These are phyloP conservation scores for Leucozona laternaria DNA, from an alignment of 2,888 invertebrate genomes.

Conservation along the genomic window DNA sequence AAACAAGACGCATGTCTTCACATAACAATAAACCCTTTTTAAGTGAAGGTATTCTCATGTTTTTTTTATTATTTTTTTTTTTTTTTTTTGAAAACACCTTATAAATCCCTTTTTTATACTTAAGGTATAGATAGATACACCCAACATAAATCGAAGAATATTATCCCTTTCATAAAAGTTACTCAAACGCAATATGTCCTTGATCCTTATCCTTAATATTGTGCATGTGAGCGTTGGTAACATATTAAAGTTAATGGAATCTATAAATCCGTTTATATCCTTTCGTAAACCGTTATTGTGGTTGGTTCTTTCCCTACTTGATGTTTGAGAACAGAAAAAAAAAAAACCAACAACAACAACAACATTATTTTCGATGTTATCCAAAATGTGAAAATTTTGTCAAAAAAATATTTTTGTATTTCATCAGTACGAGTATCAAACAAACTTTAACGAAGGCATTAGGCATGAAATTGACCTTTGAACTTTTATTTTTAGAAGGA, in stretches of 20 bases:
- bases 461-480: neutral
- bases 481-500: neutral
- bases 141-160: slow-evolving; percentile 22
- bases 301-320: neutral
- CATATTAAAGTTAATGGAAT: slow-evolving; percentile 55
- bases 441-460: slow-evolving; percentile 47
- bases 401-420: neutral
- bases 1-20: slow-evolving; percentile 2
- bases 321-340: neutral
- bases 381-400: slow-evolving; percentile 8
- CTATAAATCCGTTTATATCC: slow-evolving; percentile 65
- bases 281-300: slow-evolving; percentile 29
- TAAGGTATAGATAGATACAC: neutral
- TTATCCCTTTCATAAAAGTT: slow-evolving; percentile 45
- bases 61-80: neutral
- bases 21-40: slow-evolving; percentile 3
- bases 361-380: slow-evolving; percentile 11
- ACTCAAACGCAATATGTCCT: slow-evolving; percentile 45
- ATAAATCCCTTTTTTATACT: neutral
- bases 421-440: neutral
- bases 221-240: slow-evolving; percentile 56
- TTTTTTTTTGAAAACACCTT: neutral
- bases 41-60: neutral
- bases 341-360: no score
- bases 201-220: slow-evolving; percentile 59